These are phyloP conservation scores for Lethenteron reissneri DNA, from an alignment of 2,113 vertebrate species.

Conservation along the genomic window DNA sequence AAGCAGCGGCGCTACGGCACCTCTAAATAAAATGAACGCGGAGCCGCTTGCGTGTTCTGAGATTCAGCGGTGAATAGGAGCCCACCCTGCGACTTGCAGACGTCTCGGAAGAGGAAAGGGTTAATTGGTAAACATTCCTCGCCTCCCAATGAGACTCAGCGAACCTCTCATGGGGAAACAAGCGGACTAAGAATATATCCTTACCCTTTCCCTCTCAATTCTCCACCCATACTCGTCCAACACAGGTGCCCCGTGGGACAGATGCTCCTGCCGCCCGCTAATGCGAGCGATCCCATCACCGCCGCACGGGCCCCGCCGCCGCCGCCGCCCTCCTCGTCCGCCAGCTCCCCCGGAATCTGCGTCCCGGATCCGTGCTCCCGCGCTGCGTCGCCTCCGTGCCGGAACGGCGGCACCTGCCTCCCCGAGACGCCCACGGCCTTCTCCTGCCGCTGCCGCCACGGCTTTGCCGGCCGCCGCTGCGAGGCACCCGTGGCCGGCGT, in stretches of 20 bases:
- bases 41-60: no score
- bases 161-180: neutral
- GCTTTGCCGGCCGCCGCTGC: conserved; percentile 39
- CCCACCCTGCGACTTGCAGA: neutral
- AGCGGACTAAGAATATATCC: no score
- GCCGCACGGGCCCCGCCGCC: neutral
- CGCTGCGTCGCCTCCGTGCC: conserved; percentile 17
- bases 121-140: neutral
- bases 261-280: conserved; percentile 37
- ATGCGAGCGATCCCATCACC: conserved; percentile 9
- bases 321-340: conserved; percentile 40
- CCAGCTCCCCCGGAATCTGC: conserved; percentile 20
- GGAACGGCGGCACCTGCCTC: conserved; percentile 36
- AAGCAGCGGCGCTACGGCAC: no score
- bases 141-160: neutral
- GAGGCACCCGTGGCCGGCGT: conserved; percentile 21
- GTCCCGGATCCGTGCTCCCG: no score
- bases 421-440: conserved; percentile 35
- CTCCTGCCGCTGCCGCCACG: conserved; percentile 40
- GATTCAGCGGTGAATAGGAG: no score
- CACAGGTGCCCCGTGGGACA: conserved; percentile 46
- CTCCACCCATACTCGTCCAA: conserved; percentile 3
- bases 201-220: conserved; percentile 5
- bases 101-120: neutral
- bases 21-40: no score